A percentile compares a stretch with the other conserved stretches of the same genome.
Evolutionary conservation across 2,797 vertebrate genomes (phyloP).

Genomic region (Florisuga fusca): DNA sequence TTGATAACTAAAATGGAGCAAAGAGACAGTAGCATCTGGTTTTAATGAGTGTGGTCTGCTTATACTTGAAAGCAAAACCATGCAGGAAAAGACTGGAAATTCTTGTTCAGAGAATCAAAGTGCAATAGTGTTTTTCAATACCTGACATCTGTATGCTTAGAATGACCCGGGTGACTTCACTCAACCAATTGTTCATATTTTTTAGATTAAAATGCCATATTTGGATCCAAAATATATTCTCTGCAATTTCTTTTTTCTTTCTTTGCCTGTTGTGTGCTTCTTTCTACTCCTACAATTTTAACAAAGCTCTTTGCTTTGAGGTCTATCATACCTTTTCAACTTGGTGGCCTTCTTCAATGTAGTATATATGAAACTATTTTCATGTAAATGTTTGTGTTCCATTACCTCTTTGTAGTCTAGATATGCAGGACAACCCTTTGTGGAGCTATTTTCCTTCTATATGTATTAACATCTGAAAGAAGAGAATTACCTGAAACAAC

Average conservation of each 20-base stretch:
- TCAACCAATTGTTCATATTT: slow-evolving; percentile 65
- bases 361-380: neutral
- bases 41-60: slow-evolving; percentile 78
- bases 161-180: slow-evolving; percentile 75
- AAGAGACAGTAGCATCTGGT: slow-evolving; percentile 79
- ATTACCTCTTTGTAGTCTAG: neutral
- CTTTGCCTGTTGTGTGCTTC: neutral
- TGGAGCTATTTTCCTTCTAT: neutral
- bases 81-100: slow-evolving; percentile 77
- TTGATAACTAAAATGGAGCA: slow-evolving; percentile 77
- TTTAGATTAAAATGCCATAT: slow-evolving; percentile 74
- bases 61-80: slow-evolving; percentile 73
- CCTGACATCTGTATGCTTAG: slow-evolving; percentile 67
- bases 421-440: neutral
- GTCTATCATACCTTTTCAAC: neutral
- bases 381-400: neutral
- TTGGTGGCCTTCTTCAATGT: neutral
- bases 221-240: slow-evolving; percentile 55
- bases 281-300: neutral
- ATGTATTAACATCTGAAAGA: neutral
- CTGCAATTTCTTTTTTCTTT: neutral
- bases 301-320: slow-evolving; percentile 22
- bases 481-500: neutral
- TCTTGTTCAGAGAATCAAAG: slow-evolving; percentile 76
- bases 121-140: slow-evolving; percentile 73